Conservation (phyloP, 2,113 vertebrate species). For the Embiotoca jacksoni region DNA sequence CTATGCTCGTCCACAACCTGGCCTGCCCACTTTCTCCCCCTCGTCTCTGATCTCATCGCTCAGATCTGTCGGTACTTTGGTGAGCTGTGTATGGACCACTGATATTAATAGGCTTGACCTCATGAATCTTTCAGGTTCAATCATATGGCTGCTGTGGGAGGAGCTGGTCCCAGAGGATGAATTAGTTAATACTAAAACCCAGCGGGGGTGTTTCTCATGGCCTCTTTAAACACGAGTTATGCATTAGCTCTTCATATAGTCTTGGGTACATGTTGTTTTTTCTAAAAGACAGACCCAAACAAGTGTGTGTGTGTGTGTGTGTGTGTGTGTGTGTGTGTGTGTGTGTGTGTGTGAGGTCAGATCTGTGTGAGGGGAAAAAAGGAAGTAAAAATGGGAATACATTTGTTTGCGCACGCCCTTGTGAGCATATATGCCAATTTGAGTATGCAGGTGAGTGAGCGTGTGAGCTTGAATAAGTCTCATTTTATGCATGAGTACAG, state of each 20-base stretch:
- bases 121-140: conserved; percentile 78
- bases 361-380: not conserved
- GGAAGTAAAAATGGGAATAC: not conserved
- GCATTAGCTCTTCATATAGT: conserved; percentile 53
- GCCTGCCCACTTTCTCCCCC: not conserved
- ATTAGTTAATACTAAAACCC: conserved; percentile 57
- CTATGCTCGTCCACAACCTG: not conserved
- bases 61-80: conserved; percentile 42
- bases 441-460: conserved; percentile 54
- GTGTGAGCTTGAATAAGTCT: conserved; percentile 62
- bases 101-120: conserved; percentile 72
- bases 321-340: not conserved
- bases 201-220: conserved; percentile 18
- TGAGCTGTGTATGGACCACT: conserved; percentile 37
- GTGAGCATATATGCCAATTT: conserved; percentile 40
- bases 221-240: conserved; percentile 52
- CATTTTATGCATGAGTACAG: conserved; percentile 73
- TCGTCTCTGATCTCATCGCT: conserved; percentile 42
- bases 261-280: conserved; percentile 41
- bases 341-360: not conserved
- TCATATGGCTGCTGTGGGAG: conserved; percentile 59
- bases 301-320: conserved; percentile 15
- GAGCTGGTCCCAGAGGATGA: conserved; percentile 53
- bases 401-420: conserved; percentile 25
- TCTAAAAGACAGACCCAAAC: conserved; percentile 18